Evolutionary conservation across 2,797 vertebrate genomes (phyloP).

Genomic region (Philypnodon macrostomus): DNA sequence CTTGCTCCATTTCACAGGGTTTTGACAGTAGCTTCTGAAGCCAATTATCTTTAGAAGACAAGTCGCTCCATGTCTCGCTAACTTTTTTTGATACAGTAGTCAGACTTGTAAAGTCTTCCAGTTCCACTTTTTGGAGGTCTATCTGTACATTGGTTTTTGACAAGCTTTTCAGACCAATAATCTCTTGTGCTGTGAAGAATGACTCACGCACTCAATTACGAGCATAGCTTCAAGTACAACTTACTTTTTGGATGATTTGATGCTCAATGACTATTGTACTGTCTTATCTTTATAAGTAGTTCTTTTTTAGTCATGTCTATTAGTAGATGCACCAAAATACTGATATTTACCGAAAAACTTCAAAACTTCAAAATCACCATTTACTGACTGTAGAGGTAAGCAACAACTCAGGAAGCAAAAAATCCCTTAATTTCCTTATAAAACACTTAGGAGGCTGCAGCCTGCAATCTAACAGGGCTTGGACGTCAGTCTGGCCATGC

Average conservation of each 20-base stretch:
- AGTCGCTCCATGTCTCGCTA: too few relatives aligned
- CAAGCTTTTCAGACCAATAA: neutral
- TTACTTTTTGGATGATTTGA: too few relatives aligned
- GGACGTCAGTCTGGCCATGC: constrained; percentile 13
- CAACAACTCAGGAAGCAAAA: constrained; percentile 21
- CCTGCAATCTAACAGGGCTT: constrained; percentile 11
- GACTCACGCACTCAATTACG: neutral
- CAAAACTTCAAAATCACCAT: neutral
- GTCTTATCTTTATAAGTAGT: too few relatives aligned
- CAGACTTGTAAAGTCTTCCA: neutral
- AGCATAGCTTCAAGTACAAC: too few relatives aligned
- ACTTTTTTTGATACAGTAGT: too few relatives aligned
- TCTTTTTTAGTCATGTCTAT: too few relatives aligned
- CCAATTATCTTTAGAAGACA: too few relatives aligned
- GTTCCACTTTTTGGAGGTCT: neutral
- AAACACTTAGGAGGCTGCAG: constrained; percentile 26
- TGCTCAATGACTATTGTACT: too few relatives aligned
- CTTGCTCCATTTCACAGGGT: too few relatives aligned
- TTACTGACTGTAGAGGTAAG: neutral
- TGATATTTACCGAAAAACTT: neutral
- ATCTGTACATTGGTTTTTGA: neutral
- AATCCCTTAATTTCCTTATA: constrained; percentile 19
- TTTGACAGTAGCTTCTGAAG: too few relatives aligned
- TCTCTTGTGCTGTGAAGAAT: neutral
- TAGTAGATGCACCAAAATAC: too few relatives aligned